Evolutionary conservation across 2,888 invertebrate species (phyloP), one percentile per base, ranked within the genome.

Genomic region (Antheraea yamamai): DNA sequence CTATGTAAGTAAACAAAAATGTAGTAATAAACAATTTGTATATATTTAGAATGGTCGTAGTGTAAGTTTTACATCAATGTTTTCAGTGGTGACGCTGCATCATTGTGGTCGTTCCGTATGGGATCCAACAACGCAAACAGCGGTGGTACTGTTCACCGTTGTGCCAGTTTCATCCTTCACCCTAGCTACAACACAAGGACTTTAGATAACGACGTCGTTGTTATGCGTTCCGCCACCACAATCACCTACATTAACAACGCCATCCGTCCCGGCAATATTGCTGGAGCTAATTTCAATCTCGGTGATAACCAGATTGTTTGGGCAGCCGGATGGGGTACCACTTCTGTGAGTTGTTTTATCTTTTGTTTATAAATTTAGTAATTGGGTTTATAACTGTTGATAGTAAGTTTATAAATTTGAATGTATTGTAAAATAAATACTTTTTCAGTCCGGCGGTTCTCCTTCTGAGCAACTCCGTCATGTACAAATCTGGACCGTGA

Each of bases 311-410:
- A 83, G 74, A 81, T 76, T 4, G 90, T 90, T 6, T 87, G 85
- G 84, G 87, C 88, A 26, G 81, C 86, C 58, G 95, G 95, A 77
- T 95, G 94, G 93, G 93, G 94, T 6, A 78, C 80, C 0, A 88
- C 82, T 55, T 78, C 81, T 73, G 90, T 91, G 76, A 86, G 86
- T 83, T 39, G 66, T 66, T 30, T 52, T 16, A 55, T 73, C 71
- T 73, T 58, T 23, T 61, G 7, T 30, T 55, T 61, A 30, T n/a
- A 61, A 8, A 61, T 61, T 58, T 58, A 0, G 7, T 23, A 23
- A 8, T 10, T 39, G 4, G 3, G 35, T 39, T 7, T 39, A 39
- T 39, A 39, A 35, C 6, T 7, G 35, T 39, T 39, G 35, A 4
- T 39, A 39, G 35, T 7, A 39, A 0, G 7, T 0, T 47, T 12